Evolutionary conservation across 2,888 invertebrate species (phyloP), one percentile per base, ranked within the genome.

Genomic region (Sicus ferrugineus): DNA sequence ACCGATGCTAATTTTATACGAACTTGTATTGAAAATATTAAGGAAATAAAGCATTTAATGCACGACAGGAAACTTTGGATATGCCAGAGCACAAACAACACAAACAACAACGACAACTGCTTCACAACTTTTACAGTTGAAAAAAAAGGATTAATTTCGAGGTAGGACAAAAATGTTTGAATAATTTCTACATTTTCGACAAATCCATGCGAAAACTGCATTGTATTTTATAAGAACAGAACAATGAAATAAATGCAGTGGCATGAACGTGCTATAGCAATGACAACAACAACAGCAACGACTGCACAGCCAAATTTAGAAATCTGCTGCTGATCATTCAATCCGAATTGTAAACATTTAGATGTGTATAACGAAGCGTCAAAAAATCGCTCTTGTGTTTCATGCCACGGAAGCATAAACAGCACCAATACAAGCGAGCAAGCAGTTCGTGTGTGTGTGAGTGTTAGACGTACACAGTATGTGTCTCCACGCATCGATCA

Each of bases 381-480:
- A 61, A 38, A 42, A 28, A 61, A 42, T 21, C 50, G 30, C 46
- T 26, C 64, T 50, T 64, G 26, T 61, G 54, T 42, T 59, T 58
- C 50, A 46, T 61, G 19, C 38, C 19, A 26, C 42, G 42, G 42
- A 42, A 16, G n/a, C 3, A 42, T n/a, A 42, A 42, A 42, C 42
- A 42, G n/a, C 14, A 9, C 16, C 11, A 38, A 38, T 9, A 38
- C 38, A 38, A 38, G 38, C 38, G 11, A 23, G 28, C 30, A 28
- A 56, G 56, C 56, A 23, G 14, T 56, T 14, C 19, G 38, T 23
- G 42, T 23, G 42, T 61, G 11, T 58, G 38, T 42, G 16, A 21
- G 38, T 42, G 61, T 67, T 52, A 68, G 67, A 59, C 61, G 58
- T 68, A 61, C 67, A 68, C 67, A 68, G 67, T 34, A 7, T 61